phyloP scores from a whole-genome alignment of 1,140 invertebrate genomes.

The Scaptomyza pallida region DNA sequence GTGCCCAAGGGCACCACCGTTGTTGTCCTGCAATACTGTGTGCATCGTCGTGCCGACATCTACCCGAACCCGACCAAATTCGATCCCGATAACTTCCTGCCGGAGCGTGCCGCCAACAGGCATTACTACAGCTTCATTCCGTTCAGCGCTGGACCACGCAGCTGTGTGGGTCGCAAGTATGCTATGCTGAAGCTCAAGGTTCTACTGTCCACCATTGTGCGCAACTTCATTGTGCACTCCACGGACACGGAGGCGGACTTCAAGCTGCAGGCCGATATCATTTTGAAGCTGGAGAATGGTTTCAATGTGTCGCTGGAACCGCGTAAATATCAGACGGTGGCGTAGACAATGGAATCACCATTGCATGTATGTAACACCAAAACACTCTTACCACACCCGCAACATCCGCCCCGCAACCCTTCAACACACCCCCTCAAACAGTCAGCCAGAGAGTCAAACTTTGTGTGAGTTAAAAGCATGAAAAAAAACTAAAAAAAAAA shows the following conservation, averaged over 20 bases:
- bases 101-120: slow-evolving; percentile 90
- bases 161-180: slow-evolving; percentile 92
- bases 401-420: slow-evolving; percentile 1
- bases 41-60: slow-evolving; percentile 91
- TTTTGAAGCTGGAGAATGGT: slow-evolving; percentile 88
- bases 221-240: slow-evolving; percentile 90
- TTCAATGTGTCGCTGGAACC: slow-evolving; percentile 79
- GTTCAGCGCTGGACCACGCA: slow-evolving; percentile 94
- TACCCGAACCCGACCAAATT: slow-evolving; percentile 94
- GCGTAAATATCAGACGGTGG: slow-evolving; percentile 57
- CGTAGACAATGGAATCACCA: slow-evolving; percentile 22
- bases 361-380: no score
- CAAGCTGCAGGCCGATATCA: slow-evolving; percentile 91
- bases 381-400: background rate
- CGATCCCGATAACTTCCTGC: slow-evolving; percentile 96
- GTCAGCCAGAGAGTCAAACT: slow-evolving; percentile 68
- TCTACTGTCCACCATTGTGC: slow-evolving; percentile 92
- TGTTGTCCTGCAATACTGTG: slow-evolving; percentile 88
- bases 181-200: slow-evolving; percentile 94
- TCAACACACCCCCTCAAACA: slow-evolving; percentile 5
- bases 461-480: slow-evolving; percentile 9
- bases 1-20: slow-evolving; percentile 87
- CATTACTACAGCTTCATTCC: slow-evolving; percentile 95
- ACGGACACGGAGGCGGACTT: slow-evolving; percentile 89
- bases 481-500: background rate